Conservation (phyloP, 2,113 vertebrate genomes). For the Lophius piscatorius region DNA sequence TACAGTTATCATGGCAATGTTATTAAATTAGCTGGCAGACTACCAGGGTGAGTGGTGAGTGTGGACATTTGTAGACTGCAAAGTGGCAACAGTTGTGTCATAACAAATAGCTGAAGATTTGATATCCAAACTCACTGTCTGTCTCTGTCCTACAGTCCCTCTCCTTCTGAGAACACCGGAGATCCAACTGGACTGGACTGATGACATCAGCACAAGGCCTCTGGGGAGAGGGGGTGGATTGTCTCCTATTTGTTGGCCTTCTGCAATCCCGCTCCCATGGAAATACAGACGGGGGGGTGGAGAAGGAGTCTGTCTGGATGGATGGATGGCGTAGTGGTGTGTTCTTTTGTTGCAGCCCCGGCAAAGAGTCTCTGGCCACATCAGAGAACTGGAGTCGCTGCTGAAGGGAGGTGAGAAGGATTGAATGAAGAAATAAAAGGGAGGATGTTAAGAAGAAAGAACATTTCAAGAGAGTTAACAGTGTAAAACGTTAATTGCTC, state of each 20-base stretch:
- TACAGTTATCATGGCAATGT: slow-evolving; percentile 24
- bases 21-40: too few relatives aligned
- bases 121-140: slow-evolving; percentile 68
- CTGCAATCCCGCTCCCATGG: slow-evolving; percentile 81
- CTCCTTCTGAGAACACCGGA: slow-evolving; percentile 44
- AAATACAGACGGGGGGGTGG: slow-evolving; percentile 74
- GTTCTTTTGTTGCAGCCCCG: slow-evolving; percentile 64
- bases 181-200: slow-evolving; percentile 23
- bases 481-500: too few relatives aligned
- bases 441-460: background rate
- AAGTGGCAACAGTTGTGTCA: background rate
- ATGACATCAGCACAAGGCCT: slow-evolving; percentile 40
- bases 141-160: slow-evolving; percentile 57
- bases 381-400: slow-evolving; percentile 79
- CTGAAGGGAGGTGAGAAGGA: slow-evolving; percentile 12
- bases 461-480: background rate
- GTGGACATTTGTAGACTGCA: slow-evolving; percentile 11
- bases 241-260: slow-evolving; percentile 54
- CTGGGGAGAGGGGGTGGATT: slow-evolving; percentile 45
- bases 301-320: slow-evolving; percentile 60
- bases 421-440: background rate
- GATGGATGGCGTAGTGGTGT: slow-evolving; percentile 56
- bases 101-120: slow-evolving; percentile 6
- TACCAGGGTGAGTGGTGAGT: too few relatives aligned
- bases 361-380: slow-evolving; percentile 47